Percentiles rank a stretch among this genome's conserved stretches.
Conservation (phyloP, 2,797 vertebrate species). For the Poeciliopsis gracilis region DNA sequence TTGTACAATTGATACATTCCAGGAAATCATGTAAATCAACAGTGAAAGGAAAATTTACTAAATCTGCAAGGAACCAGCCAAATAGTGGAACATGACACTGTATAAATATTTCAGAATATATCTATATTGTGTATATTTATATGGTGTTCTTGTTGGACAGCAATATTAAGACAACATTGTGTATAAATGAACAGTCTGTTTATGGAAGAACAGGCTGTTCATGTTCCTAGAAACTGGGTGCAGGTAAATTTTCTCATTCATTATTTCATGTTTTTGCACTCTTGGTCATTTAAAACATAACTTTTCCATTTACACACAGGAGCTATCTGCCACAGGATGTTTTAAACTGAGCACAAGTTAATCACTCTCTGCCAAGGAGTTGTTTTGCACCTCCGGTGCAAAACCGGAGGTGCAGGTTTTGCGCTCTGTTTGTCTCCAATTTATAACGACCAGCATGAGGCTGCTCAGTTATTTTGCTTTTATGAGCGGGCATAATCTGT, state of each 20-base stretch:
- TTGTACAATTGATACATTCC: background rate
- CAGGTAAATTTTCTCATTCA: too few species aligned
- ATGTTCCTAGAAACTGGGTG: background rate
- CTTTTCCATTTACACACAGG: too few species aligned
- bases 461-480: too few species aligned
- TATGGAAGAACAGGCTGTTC: background rate
- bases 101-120: background rate
- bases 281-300: background rate
- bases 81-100: background rate
- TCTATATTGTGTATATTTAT: background rate
- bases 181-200: background rate
- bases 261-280: background rate
- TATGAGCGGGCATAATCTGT: too few species aligned
- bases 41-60: background rate
- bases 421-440: too few species aligned
- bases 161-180: background rate
- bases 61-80: background rate
- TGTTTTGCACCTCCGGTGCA: too few species aligned
- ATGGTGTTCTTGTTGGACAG: background rate
- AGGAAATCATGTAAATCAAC: background rate
- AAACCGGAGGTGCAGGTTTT: too few species aligned
- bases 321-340: too few species aligned
- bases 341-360: too few species aligned
- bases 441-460: too few species aligned
- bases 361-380: too few species aligned